Percentiles rank a stretch among this genome's conserved stretches.
These are phyloP conservation scores for Archocentrus centrarchus DNA, from an alignment of 2,113 vertebrate genomes.

Conservation along the genomic window DNA sequence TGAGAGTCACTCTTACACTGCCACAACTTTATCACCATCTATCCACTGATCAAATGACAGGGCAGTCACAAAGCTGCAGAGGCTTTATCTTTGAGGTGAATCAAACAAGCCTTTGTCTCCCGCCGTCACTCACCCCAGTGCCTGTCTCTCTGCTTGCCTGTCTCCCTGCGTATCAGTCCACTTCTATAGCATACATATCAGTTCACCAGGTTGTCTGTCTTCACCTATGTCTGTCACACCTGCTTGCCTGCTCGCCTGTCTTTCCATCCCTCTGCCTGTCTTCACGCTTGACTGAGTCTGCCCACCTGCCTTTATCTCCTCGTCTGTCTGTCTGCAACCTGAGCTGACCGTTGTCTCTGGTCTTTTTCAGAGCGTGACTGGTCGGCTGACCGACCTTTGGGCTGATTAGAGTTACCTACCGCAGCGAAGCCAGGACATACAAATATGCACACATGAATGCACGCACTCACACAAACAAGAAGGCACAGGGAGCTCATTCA, in stretches of 20 bases:
- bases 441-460: conserved; percentile 16
- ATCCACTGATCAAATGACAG: conserved; percentile 69
- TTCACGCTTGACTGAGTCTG: conserved; percentile 43
- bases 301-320: conserved; percentile 59
- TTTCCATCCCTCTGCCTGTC: conserved; percentile 29
- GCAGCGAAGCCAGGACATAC: conserved; percentile 54
- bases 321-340: conserved; percentile 61
- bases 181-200: conserved; percentile 5
- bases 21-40: conserved; percentile 57
- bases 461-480: conserved; percentile 23
- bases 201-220: conserved; percentile 41
- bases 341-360: conserved; percentile 60
- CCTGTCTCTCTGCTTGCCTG: conserved; percentile 45
- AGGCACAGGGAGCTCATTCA: conserved; percentile 59
- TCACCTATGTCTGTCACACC: conserved; percentile 38
- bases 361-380: conserved; percentile 69
- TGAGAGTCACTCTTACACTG: conserved; percentile 48
- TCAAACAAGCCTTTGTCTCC: conserved; percentile 67
- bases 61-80: conserved; percentile 38
- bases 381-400: conserved; percentile 58
- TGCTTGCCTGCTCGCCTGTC: conserved; percentile 27
- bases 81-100: conserved; percentile 51
- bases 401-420: conserved; percentile 75
- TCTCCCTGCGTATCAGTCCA: conserved; percentile 8
- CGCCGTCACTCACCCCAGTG: conserved; percentile 25